A percentile compares a stretch with the other conserved stretches of the same genome.
These are phyloP conservation scores for Palythoa heliodiscus DNA, from an alignment of 92 coral and sea anemone species.

Conservation along the genomic window DNA sequence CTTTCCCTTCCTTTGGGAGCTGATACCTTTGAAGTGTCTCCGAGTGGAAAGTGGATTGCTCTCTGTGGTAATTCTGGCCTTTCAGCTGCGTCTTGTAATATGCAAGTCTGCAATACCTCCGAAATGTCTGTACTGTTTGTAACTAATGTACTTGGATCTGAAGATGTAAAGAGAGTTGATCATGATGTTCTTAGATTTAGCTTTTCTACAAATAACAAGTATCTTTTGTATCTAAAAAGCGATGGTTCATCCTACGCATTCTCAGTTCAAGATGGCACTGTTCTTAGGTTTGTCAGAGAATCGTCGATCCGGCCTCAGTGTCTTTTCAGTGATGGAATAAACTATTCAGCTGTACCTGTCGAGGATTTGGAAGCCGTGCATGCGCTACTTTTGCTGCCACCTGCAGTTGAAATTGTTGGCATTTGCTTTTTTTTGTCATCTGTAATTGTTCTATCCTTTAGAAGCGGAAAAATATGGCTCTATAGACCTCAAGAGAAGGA, in stretches of 20 bases:
- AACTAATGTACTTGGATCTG: neutral
- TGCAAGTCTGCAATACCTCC: neutral
- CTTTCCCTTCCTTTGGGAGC: no score
- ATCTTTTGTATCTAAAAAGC: neutral
- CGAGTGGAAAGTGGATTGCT: neutral
- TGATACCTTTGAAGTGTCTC: neutral
- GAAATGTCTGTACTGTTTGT: no score
- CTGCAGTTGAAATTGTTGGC: neutral
- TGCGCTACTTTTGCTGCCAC: no score
- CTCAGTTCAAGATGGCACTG: no score
- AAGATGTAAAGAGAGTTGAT: neutral
- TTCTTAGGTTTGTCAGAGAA: neutral
- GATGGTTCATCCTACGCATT: neutral
- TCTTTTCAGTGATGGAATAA: neutral
- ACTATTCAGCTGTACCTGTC: neutral
- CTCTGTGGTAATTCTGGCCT: neutral
- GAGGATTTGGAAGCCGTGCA: neutral
- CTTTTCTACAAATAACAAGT: neutral
- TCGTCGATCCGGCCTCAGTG: neutral
- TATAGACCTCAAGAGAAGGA: neutral
- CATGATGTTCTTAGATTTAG: no score
- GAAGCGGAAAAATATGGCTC: neutral
- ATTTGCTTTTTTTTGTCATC: no score
- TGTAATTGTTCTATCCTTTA: neutral
- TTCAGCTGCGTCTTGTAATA: neutral